These are phyloP conservation scores for Arrhopalites spinosus DNA, from an alignment of 2,888 invertebrate species.

Conservation along the genomic window DNA sequence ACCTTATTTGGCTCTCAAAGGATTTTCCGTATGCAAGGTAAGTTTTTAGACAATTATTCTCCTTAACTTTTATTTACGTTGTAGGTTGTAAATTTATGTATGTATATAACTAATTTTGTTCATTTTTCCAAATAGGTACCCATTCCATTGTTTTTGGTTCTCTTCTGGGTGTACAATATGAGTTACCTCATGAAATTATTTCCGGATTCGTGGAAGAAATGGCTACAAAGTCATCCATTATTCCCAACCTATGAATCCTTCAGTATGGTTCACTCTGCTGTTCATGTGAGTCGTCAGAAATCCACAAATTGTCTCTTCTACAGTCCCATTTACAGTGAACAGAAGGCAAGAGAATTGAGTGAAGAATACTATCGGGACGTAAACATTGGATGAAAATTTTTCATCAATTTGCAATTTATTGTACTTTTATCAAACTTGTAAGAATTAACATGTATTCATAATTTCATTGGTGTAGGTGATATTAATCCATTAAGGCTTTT, in stretches of 20 bases:
- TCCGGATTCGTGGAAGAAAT: conserved; percentile 46
- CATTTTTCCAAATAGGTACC: conserved; percentile 62
- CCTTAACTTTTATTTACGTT: too few species aligned
- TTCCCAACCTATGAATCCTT: conserved; percentile 57
- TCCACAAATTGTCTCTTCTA: conserved; percentile 64
- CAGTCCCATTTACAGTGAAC: conserved; percentile 61
- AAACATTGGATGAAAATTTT: neutral
- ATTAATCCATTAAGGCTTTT: too few species aligned
- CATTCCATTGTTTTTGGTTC: conserved; percentile 62
- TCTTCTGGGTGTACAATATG: conserved; percentile 60
- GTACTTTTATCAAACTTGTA: too few species aligned
- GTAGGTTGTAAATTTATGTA: too few species aligned
- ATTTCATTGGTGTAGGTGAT: too few species aligned
- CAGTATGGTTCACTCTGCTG: conserved; percentile 63
- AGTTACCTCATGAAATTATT: conserved; percentile 46
- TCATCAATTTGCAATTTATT: too few species aligned
- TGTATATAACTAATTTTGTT: too few species aligned
- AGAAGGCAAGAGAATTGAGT: conserved; percentile 58
- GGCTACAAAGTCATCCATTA: conserved; percentile 48
- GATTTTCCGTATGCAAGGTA: too few species aligned
- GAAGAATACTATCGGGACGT: conserved; percentile 56
- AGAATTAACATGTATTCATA: too few species aligned
- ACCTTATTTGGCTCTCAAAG: conserved; percentile 52
- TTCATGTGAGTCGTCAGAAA: conserved; percentile 66
- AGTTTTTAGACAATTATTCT: too few species aligned